A percentile compares a stretch with the other conserved stretches of the same genome.
Conservation (phyloP, 2,113 vertebrate species). For the Gnathonemus longibarbis region DNA sequence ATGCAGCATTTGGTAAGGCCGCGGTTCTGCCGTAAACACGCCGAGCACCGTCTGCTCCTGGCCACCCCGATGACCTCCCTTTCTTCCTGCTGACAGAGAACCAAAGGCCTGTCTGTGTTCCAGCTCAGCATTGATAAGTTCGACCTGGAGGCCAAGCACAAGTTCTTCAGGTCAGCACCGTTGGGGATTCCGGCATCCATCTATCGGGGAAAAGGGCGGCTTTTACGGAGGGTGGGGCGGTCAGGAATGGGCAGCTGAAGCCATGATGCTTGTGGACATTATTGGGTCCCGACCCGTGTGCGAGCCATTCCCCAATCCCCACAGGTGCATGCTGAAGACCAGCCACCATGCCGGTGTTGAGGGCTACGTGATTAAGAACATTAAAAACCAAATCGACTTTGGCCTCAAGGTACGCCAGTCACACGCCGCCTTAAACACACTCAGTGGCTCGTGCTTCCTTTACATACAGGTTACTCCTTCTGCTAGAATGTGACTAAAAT, state of each 20-base stretch:
- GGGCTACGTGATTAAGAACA: constrained; percentile 82
- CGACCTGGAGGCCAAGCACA: constrained; percentile 77
- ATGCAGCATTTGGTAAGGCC: constrained; percentile 77
- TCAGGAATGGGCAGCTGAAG: not conserved
- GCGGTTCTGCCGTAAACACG: not conserved
- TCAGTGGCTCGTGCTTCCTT: too few species aligned
- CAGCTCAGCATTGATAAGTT: constrained; percentile 85
- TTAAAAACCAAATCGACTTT: constrained; percentile 78
- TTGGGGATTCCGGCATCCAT: not conserved
- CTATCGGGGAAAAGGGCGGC: not conserved
- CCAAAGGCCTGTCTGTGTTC: constrained; percentile 71
- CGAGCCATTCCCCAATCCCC: not conserved
- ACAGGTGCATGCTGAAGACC: constrained; percentile 84
- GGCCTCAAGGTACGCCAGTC: constrained; percentile 68
- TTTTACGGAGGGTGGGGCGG: not conserved
- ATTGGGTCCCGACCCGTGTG: not conserved
- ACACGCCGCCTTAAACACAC: not conserved
- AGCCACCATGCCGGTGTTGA: constrained; percentile 83
- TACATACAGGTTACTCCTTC: not conserved
- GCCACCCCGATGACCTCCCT: not conserved
- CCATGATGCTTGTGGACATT: not conserved
- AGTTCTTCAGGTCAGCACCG: constrained; percentile 75
- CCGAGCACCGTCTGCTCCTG: not conserved
- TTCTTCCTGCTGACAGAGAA: constrained; percentile 64
- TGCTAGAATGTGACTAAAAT: not conserved